Percentiles rank a stretch among this genome's conserved stretches.
These are phyloP conservation scores for Dolichopus griseipennis DNA, from an alignment of 2,888 invertebrate genomes.

Conservation along the genomic window DNA sequence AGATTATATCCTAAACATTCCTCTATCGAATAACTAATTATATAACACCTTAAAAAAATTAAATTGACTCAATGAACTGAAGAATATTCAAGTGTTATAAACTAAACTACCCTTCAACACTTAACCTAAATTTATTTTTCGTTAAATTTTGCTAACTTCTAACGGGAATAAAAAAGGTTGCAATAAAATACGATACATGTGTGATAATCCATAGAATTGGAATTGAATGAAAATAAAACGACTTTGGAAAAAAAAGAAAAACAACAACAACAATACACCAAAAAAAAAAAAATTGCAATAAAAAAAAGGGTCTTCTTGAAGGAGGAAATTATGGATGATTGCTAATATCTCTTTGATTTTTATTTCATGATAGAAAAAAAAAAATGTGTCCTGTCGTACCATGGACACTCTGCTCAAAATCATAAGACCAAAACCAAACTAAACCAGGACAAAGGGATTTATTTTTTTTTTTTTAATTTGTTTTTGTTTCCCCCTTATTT, in stretches of 20 bases:
- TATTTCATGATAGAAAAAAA: neutral
- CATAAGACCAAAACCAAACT: neutral
- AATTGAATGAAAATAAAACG: neutral
- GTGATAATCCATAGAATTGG: neutral
- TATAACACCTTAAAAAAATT: too few relatives aligned
- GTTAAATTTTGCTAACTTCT: too few relatives aligned
- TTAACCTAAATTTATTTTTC: too few relatives aligned
- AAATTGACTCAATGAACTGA: too few relatives aligned
- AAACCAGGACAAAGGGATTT: neutral
- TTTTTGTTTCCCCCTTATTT: neutral
- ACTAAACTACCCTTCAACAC: too few relatives aligned
- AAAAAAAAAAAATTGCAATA: too few relatives aligned
- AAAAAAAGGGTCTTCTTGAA: neutral
- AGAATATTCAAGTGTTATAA: too few relatives aligned
- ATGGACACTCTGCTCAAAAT: neutral
- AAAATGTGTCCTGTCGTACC: neutral
- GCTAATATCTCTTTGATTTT: constrained; percentile 6
- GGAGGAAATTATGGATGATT: constrained; percentile 4
- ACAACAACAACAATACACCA: too few relatives aligned
- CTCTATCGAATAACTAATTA: too few relatives aligned
- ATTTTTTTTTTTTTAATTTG: neutral
- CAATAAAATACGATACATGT: neutral
- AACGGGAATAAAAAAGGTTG: neutral
- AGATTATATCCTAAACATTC: too few relatives aligned
- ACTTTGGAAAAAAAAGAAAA: too few relatives aligned